Conservation (phyloP, 2,797 vertebrate genomes). For the Ctenosaura bakeri region DNA sequence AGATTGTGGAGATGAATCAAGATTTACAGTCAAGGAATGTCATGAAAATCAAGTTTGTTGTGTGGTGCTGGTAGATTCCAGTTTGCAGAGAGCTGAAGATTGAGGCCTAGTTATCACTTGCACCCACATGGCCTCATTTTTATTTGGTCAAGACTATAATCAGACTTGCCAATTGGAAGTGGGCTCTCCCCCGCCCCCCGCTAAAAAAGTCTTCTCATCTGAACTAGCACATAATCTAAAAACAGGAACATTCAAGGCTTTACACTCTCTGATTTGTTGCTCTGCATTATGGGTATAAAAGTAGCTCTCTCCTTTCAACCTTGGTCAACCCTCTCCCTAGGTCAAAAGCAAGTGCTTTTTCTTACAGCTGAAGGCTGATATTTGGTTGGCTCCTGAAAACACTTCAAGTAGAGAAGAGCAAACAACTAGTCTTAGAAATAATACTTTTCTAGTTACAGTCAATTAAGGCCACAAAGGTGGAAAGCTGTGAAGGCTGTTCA, state of each 20-base stretch:
- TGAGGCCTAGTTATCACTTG: no score
- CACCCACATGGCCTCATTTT: no score
- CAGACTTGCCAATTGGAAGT: no score
- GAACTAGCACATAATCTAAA: no score
- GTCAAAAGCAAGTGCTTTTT: conserved; percentile 3
- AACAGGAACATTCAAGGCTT: no score
- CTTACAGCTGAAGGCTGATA: not conserved
- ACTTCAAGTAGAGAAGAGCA: conserved; percentile 1
- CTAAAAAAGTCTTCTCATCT: no score
- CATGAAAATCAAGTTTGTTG: not conserved
- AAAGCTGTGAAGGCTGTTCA: not conserved
- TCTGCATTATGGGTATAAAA: no score
- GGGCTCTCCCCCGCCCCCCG: no score
- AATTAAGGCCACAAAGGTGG: not conserved
- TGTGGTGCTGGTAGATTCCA: no score
- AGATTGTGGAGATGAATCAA: not conserved
- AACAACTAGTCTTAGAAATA: not conserved
- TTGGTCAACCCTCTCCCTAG: not conserved
- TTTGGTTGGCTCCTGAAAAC: not conserved
- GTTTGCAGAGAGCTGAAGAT: no score
- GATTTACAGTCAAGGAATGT: not conserved
- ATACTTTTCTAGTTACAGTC: conserved; percentile 14
- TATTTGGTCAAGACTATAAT: no score
- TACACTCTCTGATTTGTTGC: no score
- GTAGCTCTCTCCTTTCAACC: not conserved